Percentiles rank a stretch among this genome's conserved stretches.
Conservation (phyloP, 2,888 invertebrate genomes). For the Apomyelois bistriatella region DNA sequence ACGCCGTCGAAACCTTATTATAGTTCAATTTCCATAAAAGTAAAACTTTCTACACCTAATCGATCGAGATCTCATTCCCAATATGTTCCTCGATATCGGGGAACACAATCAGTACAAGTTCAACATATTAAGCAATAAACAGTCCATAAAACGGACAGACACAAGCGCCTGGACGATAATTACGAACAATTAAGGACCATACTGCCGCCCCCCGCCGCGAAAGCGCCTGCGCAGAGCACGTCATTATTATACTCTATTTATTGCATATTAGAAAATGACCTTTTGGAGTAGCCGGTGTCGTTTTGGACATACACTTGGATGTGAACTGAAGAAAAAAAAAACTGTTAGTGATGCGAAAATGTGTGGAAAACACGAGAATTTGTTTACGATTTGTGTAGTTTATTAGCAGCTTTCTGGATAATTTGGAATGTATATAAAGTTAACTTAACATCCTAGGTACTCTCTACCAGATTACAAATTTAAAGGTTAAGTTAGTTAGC, state of each 20-base stretch:
- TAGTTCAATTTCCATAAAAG: neutral
- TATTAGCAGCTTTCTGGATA: no score
- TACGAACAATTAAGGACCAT: slow-evolving; percentile 68
- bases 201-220: slow-evolving; percentile 43
- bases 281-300: slow-evolving; percentile 35
- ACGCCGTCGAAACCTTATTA: neutral
- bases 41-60: neutral
- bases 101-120: slow-evolving; percentile 37
- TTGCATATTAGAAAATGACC: slow-evolving; percentile 63
- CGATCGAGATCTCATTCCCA: neutral
- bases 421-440: no score
- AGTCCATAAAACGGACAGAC: slow-evolving; percentile 56
- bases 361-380: no score
- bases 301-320: slow-evolving; percentile 29
- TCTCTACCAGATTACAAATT: no score
- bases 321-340: slow-evolving; percentile 13
- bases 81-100: slow-evolving; percentile 33
- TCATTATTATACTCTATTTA: slow-evolving; percentile 58
- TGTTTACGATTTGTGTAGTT: no score
- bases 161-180: slow-evolving; percentile 49
- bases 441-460: no score
- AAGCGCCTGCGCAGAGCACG: slow-evolving; percentile 30
- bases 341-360: neutral
- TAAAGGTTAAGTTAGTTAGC: no score
- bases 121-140: slow-evolving; percentile 73